Evolutionary conservation across 2,888 invertebrate species (phyloP), one percentile per base, ranked within the genome.

Genomic region (Drosophila atripex): DNA sequence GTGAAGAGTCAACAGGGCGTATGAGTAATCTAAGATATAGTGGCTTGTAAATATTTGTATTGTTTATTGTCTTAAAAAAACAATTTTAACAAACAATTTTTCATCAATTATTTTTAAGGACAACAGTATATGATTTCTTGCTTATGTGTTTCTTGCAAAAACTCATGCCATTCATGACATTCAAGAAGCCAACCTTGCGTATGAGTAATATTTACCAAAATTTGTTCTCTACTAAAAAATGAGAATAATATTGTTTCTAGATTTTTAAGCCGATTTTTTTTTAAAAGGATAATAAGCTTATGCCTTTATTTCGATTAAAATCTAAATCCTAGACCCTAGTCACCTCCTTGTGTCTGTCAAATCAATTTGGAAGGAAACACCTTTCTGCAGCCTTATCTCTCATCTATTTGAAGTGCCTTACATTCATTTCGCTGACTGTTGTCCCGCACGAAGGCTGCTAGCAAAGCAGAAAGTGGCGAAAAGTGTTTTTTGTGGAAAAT

Each of bases 391-490:
- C 9, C 14, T 21, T 45, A 8, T 14, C 14, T 12, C 5, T 1
- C 4, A 3, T 43, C 12, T 6, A 11, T 28, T 9, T 6, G 4
- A 3, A 39, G 9, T 16, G 39, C 23, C 38, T 47, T 61, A 61
- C 16, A 46, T 1, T 3, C n/a, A 61, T 61, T 46, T 12, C 50
- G 18, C 25, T 43, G 7, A 63, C 50, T 63, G 50, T 63, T 41
- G 63, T 43, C 49, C 61, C 41, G 64, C 61, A 63, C 41, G 66
- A 70, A 69, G 58, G 21, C 21, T 38, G 66, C 50, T 58, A 70
- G 70, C 58, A 58, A 70, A 70, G 70, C 50, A 69, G 35, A 65
- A 54, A 69, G 65, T 65, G 66, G 53, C 61, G 49, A 63, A 63
- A 63, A 61, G 39, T 32, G 63, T 61, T 47, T 61, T 61, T 61